Base-by-base conservation (phyloP, 2,888 invertebrate species). In the Callinectes sapidus region DNA sequence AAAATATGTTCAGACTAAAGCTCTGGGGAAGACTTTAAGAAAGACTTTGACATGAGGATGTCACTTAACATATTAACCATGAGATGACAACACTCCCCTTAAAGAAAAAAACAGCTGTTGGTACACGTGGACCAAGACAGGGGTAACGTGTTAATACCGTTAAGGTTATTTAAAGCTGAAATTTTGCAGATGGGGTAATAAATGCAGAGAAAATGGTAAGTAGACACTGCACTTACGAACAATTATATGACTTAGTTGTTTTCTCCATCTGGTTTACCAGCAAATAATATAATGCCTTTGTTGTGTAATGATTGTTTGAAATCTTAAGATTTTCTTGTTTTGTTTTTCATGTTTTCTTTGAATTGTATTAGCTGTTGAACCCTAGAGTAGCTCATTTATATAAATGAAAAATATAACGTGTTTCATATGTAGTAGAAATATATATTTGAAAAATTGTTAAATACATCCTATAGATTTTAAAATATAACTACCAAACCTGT, bases 391-490 rank as follows among this genome's bases (percentile, higher is more conserved):
- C 10, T 28, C 10, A 71, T 23, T 71, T 81, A 81, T 81, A 35
- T 35, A 81, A 81, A 81, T 32, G 81, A 81, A 77, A 77, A 28
- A 10, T 35, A 18, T 81, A 81, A 81, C 35, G 35, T 81, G 18
- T 81, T 81, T 35, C 35, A 35, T 81, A 81, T 81, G 35, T 35
- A 35, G 81, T 81, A 35, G 2, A 2, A 35, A 35, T 81, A 81
- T 81, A 35, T 81, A 81, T 81, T 81, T 81, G 81, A 81, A 13
- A 35, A 81, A 81, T n/a, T 81, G 71, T 71, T n/a, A 28, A 71
- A 23, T 71, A 81, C 16, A 81, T 32, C 35, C 35, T 81, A 35
- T 81, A 35, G 35, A 32, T 81, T 2, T 81, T 35, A 81, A 10
- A 81, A 32, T 35, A 35, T 35, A 35, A n/a, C 13, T 81, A 81